These are phyloP conservation scores for Listronotus bonariensis DNA, from an alignment of 1,140 invertebrate species.

Conservation along the genomic window DNA sequence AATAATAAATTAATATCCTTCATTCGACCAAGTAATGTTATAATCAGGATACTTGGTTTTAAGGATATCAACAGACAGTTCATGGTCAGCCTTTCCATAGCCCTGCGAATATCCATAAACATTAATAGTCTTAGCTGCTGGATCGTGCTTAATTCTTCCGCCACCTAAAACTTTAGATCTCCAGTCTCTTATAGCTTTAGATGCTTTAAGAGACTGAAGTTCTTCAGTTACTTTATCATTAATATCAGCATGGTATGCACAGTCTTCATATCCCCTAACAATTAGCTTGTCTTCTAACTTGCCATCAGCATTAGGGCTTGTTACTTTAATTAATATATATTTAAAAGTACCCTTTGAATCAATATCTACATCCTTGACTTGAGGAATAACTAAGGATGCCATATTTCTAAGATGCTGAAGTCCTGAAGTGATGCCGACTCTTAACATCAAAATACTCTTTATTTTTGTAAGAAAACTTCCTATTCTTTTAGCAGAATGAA, in stretches of 20 bases:
- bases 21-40: too few relatives aligned
- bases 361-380: constrained; percentile 78
- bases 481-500: too few relatives aligned
- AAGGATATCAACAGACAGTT: too few relatives aligned
- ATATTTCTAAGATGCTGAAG: constrained; percentile 19
- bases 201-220: constrained; percentile 59
- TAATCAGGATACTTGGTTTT: too few relatives aligned
- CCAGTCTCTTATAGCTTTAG: constrained; percentile 57
- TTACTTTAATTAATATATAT: constrained; percentile 81
- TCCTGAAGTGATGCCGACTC: too few relatives aligned
- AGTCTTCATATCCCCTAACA: constrained; percentile 73
- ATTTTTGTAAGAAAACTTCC: too few relatives aligned
- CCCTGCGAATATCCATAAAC: constrained; percentile 88
- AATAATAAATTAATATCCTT: too few relatives aligned
- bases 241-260: constrained; percentile 75
- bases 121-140: constrained; percentile 72
- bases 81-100: too few relatives aligned
- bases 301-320: constrained; percentile 48
- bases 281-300: constrained; percentile 64
- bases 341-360: constrained; percentile 82
- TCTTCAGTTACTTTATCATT: constrained; percentile 64
- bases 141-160: constrained; percentile 80
- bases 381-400: constrained; percentile 30
- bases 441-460: too few relatives aligned
- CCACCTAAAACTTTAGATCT: constrained; percentile 67